Percentiles rank a stretch among this genome's conserved stretches.
Conservation (phyloP, 2,888 invertebrate species). For the Orchestes rusci region DNA sequence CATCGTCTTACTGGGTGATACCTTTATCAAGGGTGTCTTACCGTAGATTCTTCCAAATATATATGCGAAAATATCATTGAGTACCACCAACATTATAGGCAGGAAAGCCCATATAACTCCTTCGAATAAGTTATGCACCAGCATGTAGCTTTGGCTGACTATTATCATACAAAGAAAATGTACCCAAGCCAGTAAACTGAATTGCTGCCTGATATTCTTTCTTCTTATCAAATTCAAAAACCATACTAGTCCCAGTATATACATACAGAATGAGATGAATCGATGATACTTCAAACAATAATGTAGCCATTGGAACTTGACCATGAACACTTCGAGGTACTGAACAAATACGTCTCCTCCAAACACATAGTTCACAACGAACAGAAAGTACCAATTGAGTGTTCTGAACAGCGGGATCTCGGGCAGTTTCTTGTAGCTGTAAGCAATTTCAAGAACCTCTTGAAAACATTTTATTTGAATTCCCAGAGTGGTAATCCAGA, state of each 20-base stretch:
- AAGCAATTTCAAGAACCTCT: constrained; percentile 97
- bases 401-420: constrained; percentile 79
- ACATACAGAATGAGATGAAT: constrained; percentile 92
- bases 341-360: constrained; percentile 90
- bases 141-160: constrained; percentile 94
- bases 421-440: constrained; percentile 90
- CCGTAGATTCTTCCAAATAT: constrained; percentile 99
- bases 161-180: constrained; percentile 95
- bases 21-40: constrained; percentile 92
- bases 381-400: constrained; percentile 95
- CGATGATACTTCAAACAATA: constrained; percentile 92
- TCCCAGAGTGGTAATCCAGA: constrained; percentile 86
- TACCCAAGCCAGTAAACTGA: constrained; percentile 98
- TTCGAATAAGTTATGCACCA: constrained; percentile 96
- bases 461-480: constrained; percentile 99
- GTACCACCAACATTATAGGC: constrained; percentile 95
- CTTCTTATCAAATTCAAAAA: constrained; percentile 94
- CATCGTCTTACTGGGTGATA: constrained; percentile 99
- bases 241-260: constrained; percentile 93
- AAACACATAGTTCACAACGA: constrained; percentile 97
- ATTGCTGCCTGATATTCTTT: constrained; percentile 90
- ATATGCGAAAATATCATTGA: constrained; percentile 99
- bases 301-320: constrained; percentile 50
- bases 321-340: constrained; percentile 57
- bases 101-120: constrained; percentile 91